These are phyloP conservation scores for Masnerella sp. DNA, from an alignment of 2,888 invertebrate genomes.

Conservation along the genomic window DNA sequence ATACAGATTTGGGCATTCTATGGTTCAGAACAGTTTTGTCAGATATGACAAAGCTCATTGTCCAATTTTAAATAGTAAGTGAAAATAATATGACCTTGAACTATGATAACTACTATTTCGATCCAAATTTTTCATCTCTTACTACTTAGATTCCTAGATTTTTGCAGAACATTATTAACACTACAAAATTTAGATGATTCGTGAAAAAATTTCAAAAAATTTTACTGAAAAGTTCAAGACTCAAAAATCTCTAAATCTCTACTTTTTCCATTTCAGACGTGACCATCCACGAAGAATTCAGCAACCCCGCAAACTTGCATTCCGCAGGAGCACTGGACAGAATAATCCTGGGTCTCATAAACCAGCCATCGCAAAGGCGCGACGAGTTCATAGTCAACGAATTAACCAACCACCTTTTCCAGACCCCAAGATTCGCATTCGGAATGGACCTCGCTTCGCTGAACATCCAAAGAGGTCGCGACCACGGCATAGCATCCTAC, in stretches of 20 bases:
- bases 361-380: slow-evolving; percentile 87
- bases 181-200: too few species aligned
- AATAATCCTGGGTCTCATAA: slow-evolving; percentile 86
- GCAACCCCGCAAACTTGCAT: slow-evolving; percentile 82
- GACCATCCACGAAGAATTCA: slow-evolving; percentile 87
- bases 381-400: slow-evolving; percentile 91
- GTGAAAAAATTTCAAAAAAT: too few species aligned
- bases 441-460: slow-evolving; percentile 93
- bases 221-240: not conserved
- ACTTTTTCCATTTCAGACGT: slow-evolving; percentile 81
- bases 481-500: slow-evolving; percentile 91
- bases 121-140: not conserved
- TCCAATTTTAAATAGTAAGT: slow-evolving; percentile 85
- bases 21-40: slow-evolving; percentile 88
- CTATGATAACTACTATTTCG: not conserved
- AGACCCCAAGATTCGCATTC: slow-evolving; percentile 84
- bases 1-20: slow-evolving; percentile 91
- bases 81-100: not conserved
- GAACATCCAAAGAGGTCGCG: slow-evolving; percentile 91
- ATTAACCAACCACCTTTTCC: slow-evolving; percentile 90
- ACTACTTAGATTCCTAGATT: not conserved
- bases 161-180: too few species aligned
- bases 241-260: not conserved
- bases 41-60: slow-evolving; percentile 85
- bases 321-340: slow-evolving; percentile 89